Evolutionary conservation across 2,797 vertebrate species (phyloP).

Genomic region (Betta splendens): DNA sequence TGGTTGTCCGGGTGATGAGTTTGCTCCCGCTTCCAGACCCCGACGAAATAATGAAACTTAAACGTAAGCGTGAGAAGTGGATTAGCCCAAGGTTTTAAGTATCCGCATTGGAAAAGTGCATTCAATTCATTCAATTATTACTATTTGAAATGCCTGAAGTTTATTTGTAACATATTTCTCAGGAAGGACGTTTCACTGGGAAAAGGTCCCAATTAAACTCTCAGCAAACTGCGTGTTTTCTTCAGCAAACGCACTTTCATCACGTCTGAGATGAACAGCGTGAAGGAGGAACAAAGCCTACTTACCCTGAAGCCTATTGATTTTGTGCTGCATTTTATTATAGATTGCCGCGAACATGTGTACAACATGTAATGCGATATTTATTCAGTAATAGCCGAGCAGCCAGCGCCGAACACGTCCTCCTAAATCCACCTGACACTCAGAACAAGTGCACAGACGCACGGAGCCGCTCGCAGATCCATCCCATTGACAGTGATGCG

Average conservation of each 20-base stretch:
- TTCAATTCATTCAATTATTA: too few relatives aligned
- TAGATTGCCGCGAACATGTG: conserved; percentile 9
- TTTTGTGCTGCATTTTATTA: conserved; percentile 36
- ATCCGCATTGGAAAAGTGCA: too few relatives aligned
- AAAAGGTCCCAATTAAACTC: background rate
- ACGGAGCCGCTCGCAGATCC: conserved; percentile 43
- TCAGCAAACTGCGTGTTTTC: background rate
- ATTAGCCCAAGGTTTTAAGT: too few relatives aligned
- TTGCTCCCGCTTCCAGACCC: conserved; percentile 1
- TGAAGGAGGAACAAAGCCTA: conserved; percentile 9
- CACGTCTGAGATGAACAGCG: conserved; percentile 1
- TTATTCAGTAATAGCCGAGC: conserved; percentile 25
- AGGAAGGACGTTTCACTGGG: too few relatives aligned
- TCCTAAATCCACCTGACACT: conserved; percentile 47
- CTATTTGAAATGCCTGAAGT: too few relatives aligned
- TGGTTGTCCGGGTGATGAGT: conserved; percentile 15
- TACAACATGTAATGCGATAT: conserved; percentile 25
- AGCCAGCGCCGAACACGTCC: conserved; percentile 13
- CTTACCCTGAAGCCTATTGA: conserved; percentile 19
- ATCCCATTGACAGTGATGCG: conserved; percentile 51
- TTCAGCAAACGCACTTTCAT: background rate
- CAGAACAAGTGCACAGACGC: conserved; percentile 32
- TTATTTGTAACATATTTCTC: too few relatives aligned
- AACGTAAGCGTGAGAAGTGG: too few relatives aligned
- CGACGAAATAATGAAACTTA: conserved; percentile 14